Base-by-base conservation (phyloP, 2,888 invertebrate species). In the Keiferia lycopersicella region DNA sequence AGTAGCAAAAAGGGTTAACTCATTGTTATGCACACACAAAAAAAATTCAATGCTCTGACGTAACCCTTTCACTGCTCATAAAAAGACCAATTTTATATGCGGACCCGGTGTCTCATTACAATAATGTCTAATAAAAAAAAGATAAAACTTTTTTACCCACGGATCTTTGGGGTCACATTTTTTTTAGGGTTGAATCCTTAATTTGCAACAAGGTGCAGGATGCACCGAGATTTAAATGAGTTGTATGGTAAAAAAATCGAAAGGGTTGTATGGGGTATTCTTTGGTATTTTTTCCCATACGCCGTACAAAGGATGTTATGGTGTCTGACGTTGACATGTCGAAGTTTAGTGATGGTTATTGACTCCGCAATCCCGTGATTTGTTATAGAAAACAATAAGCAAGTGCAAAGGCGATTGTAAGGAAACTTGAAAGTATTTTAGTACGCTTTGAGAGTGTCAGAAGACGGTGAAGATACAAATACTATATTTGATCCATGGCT, bases 201-300 rank as follows among this genome's bases (percentile, higher is more conserved):
- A 91, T 91, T 91, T 91, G 91, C 91, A 89, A 91, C 91, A 91
- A 91, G 91, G 91, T 91, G 91, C 90, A 91, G 88, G 83, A 80
- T 84, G 81, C 74, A 76, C 74, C 76, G 77, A 79, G 85, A 88
- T 89, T 87, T 83, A 86, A 88, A 91, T 90, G 84, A 86, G 87
- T 85, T 87, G 83, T 80, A 83, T 87, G 84, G 81, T 77, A 75
- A 88, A 86, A 86, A 86, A 84, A 78, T 74, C 68, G 72, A 77
- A 81, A 81, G 88, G 88, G 86, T 85, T 78, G 70, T 64, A 62
- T 39, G 30, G 16, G 62, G 51, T 66, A 65, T 51, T 64, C 71
- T 70, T 73, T 72, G 81, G 77, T 79, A 80, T 83, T 83, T 84
- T 87, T 88, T 88, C 87, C 84, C 88, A 88, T 80, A 75, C 74